Evolutionary conservation across 1,140 invertebrate genomes (phyloP).

Genomic region (Drosophila parabipectinata): DNA sequence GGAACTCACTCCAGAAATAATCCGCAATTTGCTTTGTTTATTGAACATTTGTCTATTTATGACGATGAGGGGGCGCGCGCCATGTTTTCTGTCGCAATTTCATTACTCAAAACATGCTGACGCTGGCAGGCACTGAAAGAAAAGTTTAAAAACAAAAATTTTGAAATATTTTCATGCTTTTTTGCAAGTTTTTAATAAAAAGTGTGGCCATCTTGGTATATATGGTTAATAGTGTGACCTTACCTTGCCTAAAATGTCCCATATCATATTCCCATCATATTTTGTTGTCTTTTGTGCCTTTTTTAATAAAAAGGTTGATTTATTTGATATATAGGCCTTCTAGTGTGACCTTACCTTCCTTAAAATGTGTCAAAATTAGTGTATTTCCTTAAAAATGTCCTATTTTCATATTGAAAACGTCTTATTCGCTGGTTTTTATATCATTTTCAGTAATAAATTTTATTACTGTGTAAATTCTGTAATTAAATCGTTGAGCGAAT

Average conservation of each 20-base stretch:
- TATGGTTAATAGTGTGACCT: too few relatives aligned
- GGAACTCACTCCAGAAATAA: conserved; percentile 7
- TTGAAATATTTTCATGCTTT: too few relatives aligned
- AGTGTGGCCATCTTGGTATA: neutral
- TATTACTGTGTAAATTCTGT: conserved; percentile 38
- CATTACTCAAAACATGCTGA: conserved; percentile 60
- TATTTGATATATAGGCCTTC: too few relatives aligned
- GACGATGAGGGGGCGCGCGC: conserved; percentile 38
- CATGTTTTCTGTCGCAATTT: conserved; percentile 66
- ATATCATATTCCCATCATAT: too few relatives aligned
- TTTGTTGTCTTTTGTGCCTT: too few relatives aligned
- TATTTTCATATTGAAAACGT: neutral
- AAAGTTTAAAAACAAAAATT: neutral
- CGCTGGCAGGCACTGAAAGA: conserved; percentile 5
- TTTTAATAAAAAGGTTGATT: too few relatives aligned
- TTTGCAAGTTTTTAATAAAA: neutral
- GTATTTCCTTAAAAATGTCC: neutral
- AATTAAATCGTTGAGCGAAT: conserved; percentile 54
- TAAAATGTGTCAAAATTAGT: neutral
- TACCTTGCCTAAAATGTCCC: neutral
- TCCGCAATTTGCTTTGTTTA: conserved; percentile 63
- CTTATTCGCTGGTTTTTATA: neutral
- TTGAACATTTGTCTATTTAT: conserved; percentile 75
- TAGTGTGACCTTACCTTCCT: too few relatives aligned
- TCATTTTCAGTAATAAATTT: neutral